A percentile compares a stretch with the other conserved stretches of the same genome.
Conservation (phyloP, 92 coral and sea anemone species). For the Phenganax marumi region DNA sequence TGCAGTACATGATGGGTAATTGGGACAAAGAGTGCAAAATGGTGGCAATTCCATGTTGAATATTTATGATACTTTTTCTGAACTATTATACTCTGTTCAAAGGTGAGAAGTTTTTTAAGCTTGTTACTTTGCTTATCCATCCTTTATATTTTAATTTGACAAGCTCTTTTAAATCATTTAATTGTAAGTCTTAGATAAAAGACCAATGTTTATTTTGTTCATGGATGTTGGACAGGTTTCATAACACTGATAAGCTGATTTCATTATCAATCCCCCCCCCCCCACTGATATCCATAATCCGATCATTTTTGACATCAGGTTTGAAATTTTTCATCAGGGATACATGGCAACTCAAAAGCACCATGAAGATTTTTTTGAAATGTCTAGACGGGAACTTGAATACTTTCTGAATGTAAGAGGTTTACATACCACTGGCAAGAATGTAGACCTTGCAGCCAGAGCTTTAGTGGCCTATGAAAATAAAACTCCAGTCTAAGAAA, state of each 20-base stretch:
- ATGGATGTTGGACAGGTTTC: no score
- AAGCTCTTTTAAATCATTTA: neutral
- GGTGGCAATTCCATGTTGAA: neutral
- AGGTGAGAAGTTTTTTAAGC: neutral
- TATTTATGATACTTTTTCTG: neutral
- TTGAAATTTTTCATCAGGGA: slow-evolving; percentile 24
- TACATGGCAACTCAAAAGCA: slow-evolving; percentile 18
- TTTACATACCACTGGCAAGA: slow-evolving; percentile 36
- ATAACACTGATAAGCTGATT: no score
- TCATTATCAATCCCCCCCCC: no score
- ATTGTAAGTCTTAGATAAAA: neutral
- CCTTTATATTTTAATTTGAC: neutral
- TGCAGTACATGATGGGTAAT: neutral
- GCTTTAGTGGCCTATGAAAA: slow-evolving; percentile 60
- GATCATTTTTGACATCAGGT: no score
- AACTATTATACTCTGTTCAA: neutral
- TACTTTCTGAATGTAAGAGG: slow-evolving; percentile 44
- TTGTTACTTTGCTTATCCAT: neutral
- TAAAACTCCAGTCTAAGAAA: slow-evolving; percentile 36
- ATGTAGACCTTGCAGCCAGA: slow-evolving; percentile 53
- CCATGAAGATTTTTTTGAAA: slow-evolving; percentile 39
- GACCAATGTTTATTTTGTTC: neutral
- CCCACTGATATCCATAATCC: no score
- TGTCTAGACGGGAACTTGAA: no score
- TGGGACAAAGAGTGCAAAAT: slow-evolving; percentile 8